A percentile compares a stretch with the other conserved stretches of the same genome.
phyloP scores from a whole-genome alignment of 1,140 invertebrate species.

The Drosophila pandora region DNA sequence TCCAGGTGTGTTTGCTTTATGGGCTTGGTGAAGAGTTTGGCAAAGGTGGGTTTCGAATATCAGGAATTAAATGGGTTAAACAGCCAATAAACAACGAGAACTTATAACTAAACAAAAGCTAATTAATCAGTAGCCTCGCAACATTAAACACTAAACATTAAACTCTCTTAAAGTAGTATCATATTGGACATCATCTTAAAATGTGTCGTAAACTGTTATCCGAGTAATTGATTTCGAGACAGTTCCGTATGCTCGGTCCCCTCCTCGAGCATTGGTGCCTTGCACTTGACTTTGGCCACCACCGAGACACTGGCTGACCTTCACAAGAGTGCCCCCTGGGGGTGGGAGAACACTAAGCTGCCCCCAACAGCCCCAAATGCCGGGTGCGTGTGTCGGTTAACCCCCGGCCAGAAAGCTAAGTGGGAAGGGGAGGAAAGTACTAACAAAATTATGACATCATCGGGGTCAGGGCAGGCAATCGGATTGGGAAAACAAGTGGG shows the following conservation, averaged over 20 bases:
- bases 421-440: conserved; percentile 29
- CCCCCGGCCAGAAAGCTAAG: conserved; percentile 9
- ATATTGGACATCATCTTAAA: background rate
- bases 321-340: conserved; percentile 7
- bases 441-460: conserved; percentile 63
- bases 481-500: conserved; percentile 8
- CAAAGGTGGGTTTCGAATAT: conserved; percentile 5
- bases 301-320: conserved; percentile 27
- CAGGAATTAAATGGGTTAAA: background rate
- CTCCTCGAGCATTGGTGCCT: conserved; percentile 1
- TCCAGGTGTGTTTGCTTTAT: background rate
- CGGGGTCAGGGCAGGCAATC: conserved; percentile 45
- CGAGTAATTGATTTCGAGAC: background rate
- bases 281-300: conserved; percentile 49
- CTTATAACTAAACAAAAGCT: background rate
- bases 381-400: conserved; percentile 29
- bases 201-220: background rate
- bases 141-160: too few species aligned
- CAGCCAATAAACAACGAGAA: background rate
- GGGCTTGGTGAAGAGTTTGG: conserved; percentile 1
- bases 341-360: conserved; percentile 23
- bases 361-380: conserved; percentile 32
- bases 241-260: conserved; percentile 15
- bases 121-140: too few species aligned
- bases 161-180: background rate